A percentile compares a stretch with the other conserved stretches of the same genome.
These are phyloP conservation scores for Chionomys nivalis DNA, from an alignment of 2,113 vertebrate species.

Conservation along the genomic window DNA sequence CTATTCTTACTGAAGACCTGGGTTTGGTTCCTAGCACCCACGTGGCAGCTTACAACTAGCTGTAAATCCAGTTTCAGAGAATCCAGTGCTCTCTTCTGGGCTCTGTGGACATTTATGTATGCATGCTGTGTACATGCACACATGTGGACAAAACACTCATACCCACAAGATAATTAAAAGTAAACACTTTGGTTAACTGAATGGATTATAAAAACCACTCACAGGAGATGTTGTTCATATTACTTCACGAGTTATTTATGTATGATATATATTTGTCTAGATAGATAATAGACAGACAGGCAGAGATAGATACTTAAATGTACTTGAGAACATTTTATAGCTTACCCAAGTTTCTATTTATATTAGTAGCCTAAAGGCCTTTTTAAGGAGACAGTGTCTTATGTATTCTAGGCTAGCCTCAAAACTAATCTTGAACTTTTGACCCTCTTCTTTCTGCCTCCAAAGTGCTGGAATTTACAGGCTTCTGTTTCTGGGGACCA, in stretches of 20 bases:
- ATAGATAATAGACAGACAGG: not conserved
- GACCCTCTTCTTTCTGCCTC: not conserved
- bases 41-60: not conserved
- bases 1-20: not conserved
- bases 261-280: not conserved
- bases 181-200: slow-evolving; percentile 6
- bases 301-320: not conserved
- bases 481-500: not conserved
- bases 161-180: not conserved
- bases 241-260: slow-evolving; percentile 3
- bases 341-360: slow-evolving; percentile 24
- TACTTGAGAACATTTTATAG: not conserved
- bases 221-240: not conserved
- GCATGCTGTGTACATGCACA: not conserved
- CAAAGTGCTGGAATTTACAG: not conserved
- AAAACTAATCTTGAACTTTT: not conserved
- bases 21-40: not conserved
- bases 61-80: not conserved
- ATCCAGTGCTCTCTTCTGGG: not conserved
- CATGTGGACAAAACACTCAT: not conserved
- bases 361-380: not conserved
- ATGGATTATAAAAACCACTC: slow-evolving; percentile 41
- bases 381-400: not conserved
- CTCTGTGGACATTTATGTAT: not conserved
- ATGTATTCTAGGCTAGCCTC: not conserved